Evolutionary conservation across 2,797 vertebrate species (phyloP), one percentile per base, ranked within the genome.

Genomic region (Pangasius mekongensis): DNA sequence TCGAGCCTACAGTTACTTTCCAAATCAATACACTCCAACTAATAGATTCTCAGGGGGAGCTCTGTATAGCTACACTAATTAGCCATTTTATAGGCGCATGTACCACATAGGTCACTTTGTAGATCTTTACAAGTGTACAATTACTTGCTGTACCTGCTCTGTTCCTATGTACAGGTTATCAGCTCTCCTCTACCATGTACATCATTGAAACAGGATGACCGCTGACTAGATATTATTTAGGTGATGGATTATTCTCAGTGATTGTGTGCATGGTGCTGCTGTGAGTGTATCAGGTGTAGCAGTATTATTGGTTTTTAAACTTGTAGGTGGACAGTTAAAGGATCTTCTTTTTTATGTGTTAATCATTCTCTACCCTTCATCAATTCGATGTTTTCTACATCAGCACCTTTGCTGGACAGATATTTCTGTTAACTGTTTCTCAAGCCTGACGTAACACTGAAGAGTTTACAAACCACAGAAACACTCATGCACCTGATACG

Each of bases 11-110:
- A 67, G 27, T 66, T 22, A 66, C 62, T 52, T 49, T 67, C 62
- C 82, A 52, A 83, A 83, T 83, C 82, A 83, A 83, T 67, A 67
- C 39, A 83, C 82, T 30, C 62, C 16, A 11, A 52, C 43, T 49
- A 83, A 67, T 67, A 66, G 82, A 52, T 66, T 67, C 82, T 67
- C 82, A 83, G n/a, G 33, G 56, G 80, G 16, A 43, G 80, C 22
- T 6, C 56, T 39, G 62, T 83, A 49, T n/a, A 49, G 82, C 82
- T 49, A 10, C 43, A 67, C 62, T 83, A 49, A 83, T 83, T 67
- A 83, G 22, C 62, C 18, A 39, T 30, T 49, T 83, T 83, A 83
- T 22, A 52, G 62, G 39, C 60, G 67, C 82, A 22, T 30, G 39
- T 33, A 83, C 16, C 27, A 83, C 82, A 30, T 18, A 62, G 80